Evolutionary conservation across 2,888 invertebrate genomes (phyloP).

Genomic region (Seladonia tumulorum): DNA sequence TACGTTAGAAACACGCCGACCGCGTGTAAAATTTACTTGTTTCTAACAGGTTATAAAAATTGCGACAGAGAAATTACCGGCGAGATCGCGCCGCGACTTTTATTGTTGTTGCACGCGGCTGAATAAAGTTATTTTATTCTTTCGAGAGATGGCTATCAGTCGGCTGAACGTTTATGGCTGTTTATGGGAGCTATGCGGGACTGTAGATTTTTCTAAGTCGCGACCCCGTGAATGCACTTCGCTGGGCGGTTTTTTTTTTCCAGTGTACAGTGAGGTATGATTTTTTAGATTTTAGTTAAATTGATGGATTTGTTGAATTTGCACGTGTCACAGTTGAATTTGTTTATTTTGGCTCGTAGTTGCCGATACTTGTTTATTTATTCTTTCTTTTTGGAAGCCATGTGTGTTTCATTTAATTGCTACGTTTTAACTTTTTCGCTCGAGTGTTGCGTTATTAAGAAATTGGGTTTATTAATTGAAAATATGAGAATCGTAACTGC

Average conservation of each 20-base stretch:
- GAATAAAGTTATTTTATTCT: conserved; percentile 5
- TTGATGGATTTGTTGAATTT: not conserved
- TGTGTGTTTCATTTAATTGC: not conserved
- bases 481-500: not conserved
- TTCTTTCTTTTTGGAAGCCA: not conserved
- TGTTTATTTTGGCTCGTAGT: not conserved
- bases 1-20: not conserved
- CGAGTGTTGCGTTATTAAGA: not conserved
- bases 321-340: not conserved
- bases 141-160: conserved; percentile 2
- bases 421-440: not conserved
- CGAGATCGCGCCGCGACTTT: not conserved
- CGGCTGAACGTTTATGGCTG: not conserved
- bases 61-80: not conserved
- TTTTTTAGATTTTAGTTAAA: not conserved
- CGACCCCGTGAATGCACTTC: not conserved
- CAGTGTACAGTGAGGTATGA: not conserved
- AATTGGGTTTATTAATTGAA: not conserved
- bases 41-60: conserved; percentile 1
- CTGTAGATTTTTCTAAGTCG: not conserved
- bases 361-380: not conserved
- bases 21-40: not conserved
- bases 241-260: too few relatives aligned
- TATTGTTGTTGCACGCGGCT: not conserved
- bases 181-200: not conserved